These are phyloP conservation scores for Drosophila guanche DNA, from an alignment of 1,140 invertebrate species.

Conservation along the genomic window DNA sequence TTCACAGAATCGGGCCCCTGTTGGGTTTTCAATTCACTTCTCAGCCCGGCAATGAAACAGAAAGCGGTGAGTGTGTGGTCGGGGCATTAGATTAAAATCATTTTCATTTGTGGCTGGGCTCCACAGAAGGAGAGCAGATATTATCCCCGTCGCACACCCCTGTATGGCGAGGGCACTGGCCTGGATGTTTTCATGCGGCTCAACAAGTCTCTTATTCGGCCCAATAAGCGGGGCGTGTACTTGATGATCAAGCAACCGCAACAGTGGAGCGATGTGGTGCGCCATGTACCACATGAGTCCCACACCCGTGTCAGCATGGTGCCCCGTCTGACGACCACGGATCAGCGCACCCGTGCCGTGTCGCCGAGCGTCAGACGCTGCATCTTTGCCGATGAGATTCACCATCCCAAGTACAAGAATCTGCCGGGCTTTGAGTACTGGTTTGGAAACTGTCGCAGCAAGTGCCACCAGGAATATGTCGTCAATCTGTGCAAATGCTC, in stretches of 20 bases:
- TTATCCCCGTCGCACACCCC: slow-evolving; percentile 60
- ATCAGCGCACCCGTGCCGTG: slow-evolving; percentile 38
- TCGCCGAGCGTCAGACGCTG: slow-evolving; percentile 42
- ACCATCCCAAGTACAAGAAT: slow-evolving; percentile 59
- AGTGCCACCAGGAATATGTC: slow-evolving; percentile 73
- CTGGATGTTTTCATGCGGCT: slow-evolving; percentile 50
- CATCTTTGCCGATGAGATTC: slow-evolving; percentile 62
- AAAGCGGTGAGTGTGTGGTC: slow-evolving; percentile 30
- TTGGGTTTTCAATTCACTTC: slow-evolving; percentile 63
- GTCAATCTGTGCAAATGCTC: slow-evolving; percentile 63
- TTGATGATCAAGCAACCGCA: slow-evolving; percentile 71
- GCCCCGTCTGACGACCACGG: slow-evolving; percentile 48
- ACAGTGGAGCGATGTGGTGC: slow-evolving; percentile 59
- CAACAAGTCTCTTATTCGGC: slow-evolving; percentile 30
- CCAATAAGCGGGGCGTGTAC: slow-evolving; percentile 39
- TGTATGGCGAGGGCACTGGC: slow-evolving; percentile 54
- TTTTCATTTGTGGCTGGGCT: neutral
- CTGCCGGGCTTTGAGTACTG: slow-evolving; percentile 67
- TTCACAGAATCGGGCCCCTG: slow-evolving; percentile 72
- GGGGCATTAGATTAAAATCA: no score
- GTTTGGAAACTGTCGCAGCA: slow-evolving; percentile 67
- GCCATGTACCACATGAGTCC: slow-evolving; percentile 40
- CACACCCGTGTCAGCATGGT: slow-evolving; percentile 54
- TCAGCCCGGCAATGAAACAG: slow-evolving; percentile 30
- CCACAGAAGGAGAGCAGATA: slow-evolving; percentile 51